These are phyloP conservation scores for Spondyliosoma cantharus DNA, from an alignment of 2,797 vertebrate genomes.

Conservation along the genomic window DNA sequence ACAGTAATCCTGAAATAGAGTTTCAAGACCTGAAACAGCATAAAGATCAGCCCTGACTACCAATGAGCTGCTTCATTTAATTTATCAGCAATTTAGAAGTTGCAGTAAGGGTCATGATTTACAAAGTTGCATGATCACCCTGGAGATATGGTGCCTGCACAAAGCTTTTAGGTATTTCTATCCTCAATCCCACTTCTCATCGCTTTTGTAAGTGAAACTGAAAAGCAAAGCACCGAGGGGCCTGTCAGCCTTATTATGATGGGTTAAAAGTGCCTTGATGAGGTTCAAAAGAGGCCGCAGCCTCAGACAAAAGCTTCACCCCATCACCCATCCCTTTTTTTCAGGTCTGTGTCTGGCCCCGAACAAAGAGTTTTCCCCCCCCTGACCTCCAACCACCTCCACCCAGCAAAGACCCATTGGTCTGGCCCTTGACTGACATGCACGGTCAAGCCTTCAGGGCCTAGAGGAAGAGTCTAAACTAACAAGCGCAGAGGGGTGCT, in stretches of 20 bases:
- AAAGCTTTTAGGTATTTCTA: constrained; percentile 45
- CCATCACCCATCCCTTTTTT: constrained; percentile 53
- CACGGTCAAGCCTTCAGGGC: constrained; percentile 44
- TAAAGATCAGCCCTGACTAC: constrained; percentile 12
- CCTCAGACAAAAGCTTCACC: constrained; percentile 72
- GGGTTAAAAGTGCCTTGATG: constrained; percentile 67
- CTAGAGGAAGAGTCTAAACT: constrained; percentile 51
- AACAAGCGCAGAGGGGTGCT: constrained; percentile 34
- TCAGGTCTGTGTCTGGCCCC: constrained; percentile 66
- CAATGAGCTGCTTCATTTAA: constrained; percentile 22
- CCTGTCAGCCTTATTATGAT: constrained; percentile 53
- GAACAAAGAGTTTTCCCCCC: constrained; percentile 72
- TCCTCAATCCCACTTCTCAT: constrained; percentile 33
- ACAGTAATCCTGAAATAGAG: constrained; percentile 39
- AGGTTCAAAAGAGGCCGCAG: constrained; percentile 65
- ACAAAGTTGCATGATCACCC: constrained; percentile 44
- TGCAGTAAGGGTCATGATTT: constrained; percentile 35
- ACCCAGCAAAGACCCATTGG: constrained; percentile 40
- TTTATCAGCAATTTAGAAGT: constrained; percentile 41
- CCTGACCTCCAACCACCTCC: constrained; percentile 44
- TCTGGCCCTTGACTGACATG: constrained; percentile 63
- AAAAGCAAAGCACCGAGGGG: constrained; percentile 60
- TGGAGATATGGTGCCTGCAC: constrained; percentile 49
- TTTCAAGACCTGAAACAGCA: constrained; percentile 27
- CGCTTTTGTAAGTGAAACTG: constrained; percentile 60